phyloP scores from a whole-genome alignment of 37 sponge, comb jelly and placozoan genomes.

The Agelas oroides region DNA sequence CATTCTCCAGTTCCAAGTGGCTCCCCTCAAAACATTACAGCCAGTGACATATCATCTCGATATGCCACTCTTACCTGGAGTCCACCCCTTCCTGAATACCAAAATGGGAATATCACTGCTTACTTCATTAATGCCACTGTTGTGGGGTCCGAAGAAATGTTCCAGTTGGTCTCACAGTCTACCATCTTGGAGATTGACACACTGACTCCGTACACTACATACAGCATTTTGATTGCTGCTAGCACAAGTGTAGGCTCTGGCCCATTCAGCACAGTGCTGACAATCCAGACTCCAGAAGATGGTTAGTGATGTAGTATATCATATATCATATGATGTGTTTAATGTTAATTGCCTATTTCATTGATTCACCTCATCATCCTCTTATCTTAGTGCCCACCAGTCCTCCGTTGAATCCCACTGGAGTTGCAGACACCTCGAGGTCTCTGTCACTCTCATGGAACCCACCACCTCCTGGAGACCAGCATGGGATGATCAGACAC shows the following conservation, averaged over 20 bases:
- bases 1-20: constrained; percentile 21
- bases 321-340: too few relatives aligned
- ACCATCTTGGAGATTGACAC: background rate
- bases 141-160: background rate
- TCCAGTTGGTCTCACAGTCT: background rate
- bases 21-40: background rate
- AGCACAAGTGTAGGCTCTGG: background rate
- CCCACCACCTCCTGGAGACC: constrained; percentile 19
- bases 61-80: background rate
- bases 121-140: background rate
- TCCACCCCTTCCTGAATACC: constrained; percentile 2
- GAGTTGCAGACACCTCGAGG: background rate
- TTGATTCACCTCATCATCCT: too few relatives aligned
- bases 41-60: too few relatives aligned
- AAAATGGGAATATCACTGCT: constrained; percentile 29
- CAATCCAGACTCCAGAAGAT: background rate
- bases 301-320: background rate
- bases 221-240: constrained; percentile 5
- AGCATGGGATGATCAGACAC: constrained; percentile 27
- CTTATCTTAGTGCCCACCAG: constrained; percentile 32
- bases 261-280: constrained; percentile 3
- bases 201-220: constrained; percentile 19
- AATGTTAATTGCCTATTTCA: too few relatives aligned
- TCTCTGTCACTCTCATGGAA: constrained; percentile 21
- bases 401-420: constrained; percentile 21